phyloP scores from a whole-genome alignment of 2,888 invertebrate species.

The Therioaphis trifolii region DNA sequence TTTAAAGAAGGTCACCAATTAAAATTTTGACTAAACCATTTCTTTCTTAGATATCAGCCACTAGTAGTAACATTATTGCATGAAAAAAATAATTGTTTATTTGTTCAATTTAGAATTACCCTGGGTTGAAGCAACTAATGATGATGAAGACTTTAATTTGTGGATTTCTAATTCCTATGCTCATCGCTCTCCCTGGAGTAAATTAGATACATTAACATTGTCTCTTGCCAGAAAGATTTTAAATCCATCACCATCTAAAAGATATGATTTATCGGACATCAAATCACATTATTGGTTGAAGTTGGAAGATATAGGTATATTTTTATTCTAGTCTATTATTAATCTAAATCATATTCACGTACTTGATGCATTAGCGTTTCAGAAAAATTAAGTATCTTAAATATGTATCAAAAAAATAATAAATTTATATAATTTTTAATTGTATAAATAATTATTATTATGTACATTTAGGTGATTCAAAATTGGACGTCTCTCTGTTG shows the following conservation, averaged over 20 bases:
- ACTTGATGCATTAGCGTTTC: too few species aligned
- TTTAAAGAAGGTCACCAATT: too few species aligned
- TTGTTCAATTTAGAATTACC: conserved; percentile 83
- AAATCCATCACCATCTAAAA: conserved; percentile 74
- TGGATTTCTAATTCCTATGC: conserved; percentile 80
- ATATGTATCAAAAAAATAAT: too few species aligned
- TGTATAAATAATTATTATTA: neutral
- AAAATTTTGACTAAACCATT: too few species aligned
- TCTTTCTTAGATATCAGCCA: too few species aligned
- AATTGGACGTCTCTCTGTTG: neutral
- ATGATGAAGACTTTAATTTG: conserved; percentile 78
- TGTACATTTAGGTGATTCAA: neutral
- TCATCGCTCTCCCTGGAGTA: conserved; percentile 81
- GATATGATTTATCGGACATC: conserved; percentile 78
- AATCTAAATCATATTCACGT: too few species aligned
- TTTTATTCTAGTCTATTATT: conserved; percentile 33
- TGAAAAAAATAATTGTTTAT: neutral
- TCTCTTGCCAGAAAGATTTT: conserved; percentile 83
- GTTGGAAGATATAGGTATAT: neutral
- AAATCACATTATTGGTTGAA: conserved; percentile 80
- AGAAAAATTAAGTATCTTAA: too few species aligned
- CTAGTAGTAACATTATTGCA: neutral
- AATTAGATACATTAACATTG: conserved; percentile 80
- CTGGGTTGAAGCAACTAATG: conserved; percentile 85
- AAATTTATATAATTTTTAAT: too few species aligned